Percentiles rank a stretch among this genome's conserved stretches.
phyloP scores from a whole-genome alignment of 92 coral and sea anemone genomes.

The Meandrina meandrites region DNA sequence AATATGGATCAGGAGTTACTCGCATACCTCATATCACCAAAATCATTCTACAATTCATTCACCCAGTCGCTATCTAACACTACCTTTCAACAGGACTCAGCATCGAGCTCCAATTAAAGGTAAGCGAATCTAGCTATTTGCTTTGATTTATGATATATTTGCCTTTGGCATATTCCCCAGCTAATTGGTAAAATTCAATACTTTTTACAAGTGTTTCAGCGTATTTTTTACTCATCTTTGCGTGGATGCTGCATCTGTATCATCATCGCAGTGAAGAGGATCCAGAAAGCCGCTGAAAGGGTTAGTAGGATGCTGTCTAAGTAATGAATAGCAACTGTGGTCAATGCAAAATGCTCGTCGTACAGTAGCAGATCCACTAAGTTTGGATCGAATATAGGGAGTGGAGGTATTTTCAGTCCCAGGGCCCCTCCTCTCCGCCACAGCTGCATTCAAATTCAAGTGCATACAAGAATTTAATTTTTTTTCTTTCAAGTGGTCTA shows the following conservation, averaged over 20 bases:
- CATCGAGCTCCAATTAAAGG: background rate
- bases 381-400: too few relatives aligned
- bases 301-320: background rate
- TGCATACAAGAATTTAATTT: background rate
- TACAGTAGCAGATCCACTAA: background rate
- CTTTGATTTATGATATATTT: background rate
- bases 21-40: slow-evolving; percentile 22
- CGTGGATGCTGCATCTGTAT: background rate
- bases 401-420: background rate
- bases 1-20: slow-evolving; percentile 88
- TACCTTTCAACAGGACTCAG: slow-evolving; percentile 9
- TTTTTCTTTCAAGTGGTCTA: background rate
- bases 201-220: background rate
- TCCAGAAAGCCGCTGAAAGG: background rate
- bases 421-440: background rate
- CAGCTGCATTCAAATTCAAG: background rate
- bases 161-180: background rate
- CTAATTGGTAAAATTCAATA: background rate
- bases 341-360: background rate
- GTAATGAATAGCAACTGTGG: background rate
- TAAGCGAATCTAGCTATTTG: background rate
- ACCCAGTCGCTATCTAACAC: background rate
- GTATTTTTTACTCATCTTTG: background rate
- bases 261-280: background rate
- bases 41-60: background rate